Conservation (phyloP, 2,797 vertebrate species). For the Neosilurus hyrtlii region DNA sequence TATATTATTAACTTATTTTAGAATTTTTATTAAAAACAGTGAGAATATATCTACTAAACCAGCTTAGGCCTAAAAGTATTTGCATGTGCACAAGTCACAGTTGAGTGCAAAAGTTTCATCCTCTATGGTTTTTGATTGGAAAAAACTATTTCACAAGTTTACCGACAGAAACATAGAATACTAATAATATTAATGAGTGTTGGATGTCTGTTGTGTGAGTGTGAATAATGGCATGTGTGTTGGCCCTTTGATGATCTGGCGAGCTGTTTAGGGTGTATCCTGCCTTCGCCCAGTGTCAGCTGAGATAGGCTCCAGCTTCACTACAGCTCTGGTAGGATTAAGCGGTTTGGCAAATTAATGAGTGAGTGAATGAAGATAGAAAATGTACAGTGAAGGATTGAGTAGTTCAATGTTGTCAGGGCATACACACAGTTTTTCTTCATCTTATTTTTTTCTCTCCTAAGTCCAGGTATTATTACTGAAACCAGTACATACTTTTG, state of each 20-base stretch:
- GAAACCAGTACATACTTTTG: neutral
- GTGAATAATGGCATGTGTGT: too few species aligned
- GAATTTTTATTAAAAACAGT: too few species aligned
- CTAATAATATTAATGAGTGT: too few species aligned
- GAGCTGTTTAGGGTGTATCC: too few species aligned
- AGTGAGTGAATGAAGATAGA: neutral
- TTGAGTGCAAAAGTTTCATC: neutral
- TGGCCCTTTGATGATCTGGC: too few species aligned
- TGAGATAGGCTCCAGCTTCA: too few species aligned
- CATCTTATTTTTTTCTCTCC: neutral
- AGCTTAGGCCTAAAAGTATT: neutral
- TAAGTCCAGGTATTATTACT: neutral
- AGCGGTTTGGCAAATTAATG: too few species aligned
- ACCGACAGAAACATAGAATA: too few species aligned
- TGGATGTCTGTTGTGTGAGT: too few species aligned
- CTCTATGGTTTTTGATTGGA: neutral
- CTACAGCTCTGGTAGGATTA: too few species aligned
- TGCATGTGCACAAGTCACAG: neutral
- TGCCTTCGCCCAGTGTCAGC: too few species aligned
- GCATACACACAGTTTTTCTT: neutral
- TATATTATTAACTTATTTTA: too few species aligned
- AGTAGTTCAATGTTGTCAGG: neutral
- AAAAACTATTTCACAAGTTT: neutral
- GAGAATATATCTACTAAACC: neutral
- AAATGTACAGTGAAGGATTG: neutral